Base-by-base conservation (phyloP, 2,888 invertebrate genomes). In the Clistopyga incitator region DNA sequence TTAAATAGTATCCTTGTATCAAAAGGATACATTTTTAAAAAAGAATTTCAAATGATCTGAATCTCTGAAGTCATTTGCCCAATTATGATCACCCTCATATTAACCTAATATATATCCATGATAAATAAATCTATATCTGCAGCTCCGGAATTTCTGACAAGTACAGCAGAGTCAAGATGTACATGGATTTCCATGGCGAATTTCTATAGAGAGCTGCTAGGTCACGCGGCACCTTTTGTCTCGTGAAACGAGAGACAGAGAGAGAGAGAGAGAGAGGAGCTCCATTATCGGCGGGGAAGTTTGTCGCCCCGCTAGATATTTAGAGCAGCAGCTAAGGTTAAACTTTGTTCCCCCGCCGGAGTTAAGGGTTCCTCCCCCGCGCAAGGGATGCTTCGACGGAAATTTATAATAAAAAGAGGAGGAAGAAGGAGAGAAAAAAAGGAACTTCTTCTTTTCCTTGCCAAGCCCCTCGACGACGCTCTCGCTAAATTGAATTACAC, bases 201-300 rank as follows among this genome's bases (percentile, higher is more conserved):
- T 56, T 82, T 47, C 42, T 67, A 56, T 65, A 25, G 67, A 25
- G 67, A 45, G 68, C 47, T 6, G 47, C 38, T 74, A 78, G 79
- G 79, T 59, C 78, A 67, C 78, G 75, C 56, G 23, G 76, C 70
- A 76, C 45, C 82, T 79, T 82, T 82, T 82, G 82, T 82, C 76
- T 82, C 70, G 64, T 65, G 75, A 34, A 68, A 74, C 82, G 45
- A 71, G 79, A n/a, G n/a, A n/a, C n/a, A n/a, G n/a, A n/a, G n/a
- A n/a, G n/a, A n/a, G n/a, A n/a, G n/a, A n/a, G n/a, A n/a, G n/a
- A n/a, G n/a, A 65, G 56, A 74, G 1, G 34, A 78, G 78, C 85
- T 84, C 85, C 80, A 85, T 86, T 86, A 85, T 85, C 85, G 81
- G 83, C 64, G 29, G 56, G 71, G 80, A 86, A 86, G 84, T 85